A percentile compares a stretch with the other conserved stretches of the same genome.
phyloP scores from a whole-genome alignment of 2,113 vertebrate species.

The Anseranas semipalmata region DNA sequence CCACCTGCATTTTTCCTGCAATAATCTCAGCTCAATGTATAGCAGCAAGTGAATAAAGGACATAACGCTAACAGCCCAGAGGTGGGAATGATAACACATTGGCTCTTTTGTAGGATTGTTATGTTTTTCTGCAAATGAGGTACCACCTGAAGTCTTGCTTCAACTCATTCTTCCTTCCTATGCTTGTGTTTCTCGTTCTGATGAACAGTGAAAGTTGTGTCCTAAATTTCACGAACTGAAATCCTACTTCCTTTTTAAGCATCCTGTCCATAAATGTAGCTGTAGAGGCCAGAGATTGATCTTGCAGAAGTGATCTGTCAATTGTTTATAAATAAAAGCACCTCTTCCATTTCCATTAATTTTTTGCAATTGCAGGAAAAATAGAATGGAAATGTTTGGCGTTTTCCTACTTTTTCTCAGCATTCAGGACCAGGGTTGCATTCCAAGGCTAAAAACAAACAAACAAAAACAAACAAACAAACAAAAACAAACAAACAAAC shows the following conservation, averaged over 20 bases:
- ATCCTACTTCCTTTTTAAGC: neutral
- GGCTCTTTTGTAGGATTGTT: neutral
- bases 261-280: neutral
- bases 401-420: neutral
- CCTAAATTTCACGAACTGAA: neutral
- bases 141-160: neutral
- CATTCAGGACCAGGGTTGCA: accelerated
- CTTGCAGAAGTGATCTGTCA: neutral
- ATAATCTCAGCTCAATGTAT: neutral
- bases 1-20: neutral
- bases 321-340: neutral
- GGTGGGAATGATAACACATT: neutral
- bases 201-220: neutral
- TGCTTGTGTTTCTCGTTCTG: neutral
- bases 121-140: neutral
- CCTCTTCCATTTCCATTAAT: neutral
- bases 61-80: neutral
- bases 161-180: neutral
- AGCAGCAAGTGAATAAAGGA: neutral
- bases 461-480: neutral
- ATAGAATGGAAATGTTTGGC: neutral
- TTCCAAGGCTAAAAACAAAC: neutral
- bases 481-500: neutral
- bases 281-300: neutral
- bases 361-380: neutral